Evolutionary conservation across 2,113 vertebrate genomes (phyloP).

Genomic region (Nothoprocta perdicaria): DNA sequence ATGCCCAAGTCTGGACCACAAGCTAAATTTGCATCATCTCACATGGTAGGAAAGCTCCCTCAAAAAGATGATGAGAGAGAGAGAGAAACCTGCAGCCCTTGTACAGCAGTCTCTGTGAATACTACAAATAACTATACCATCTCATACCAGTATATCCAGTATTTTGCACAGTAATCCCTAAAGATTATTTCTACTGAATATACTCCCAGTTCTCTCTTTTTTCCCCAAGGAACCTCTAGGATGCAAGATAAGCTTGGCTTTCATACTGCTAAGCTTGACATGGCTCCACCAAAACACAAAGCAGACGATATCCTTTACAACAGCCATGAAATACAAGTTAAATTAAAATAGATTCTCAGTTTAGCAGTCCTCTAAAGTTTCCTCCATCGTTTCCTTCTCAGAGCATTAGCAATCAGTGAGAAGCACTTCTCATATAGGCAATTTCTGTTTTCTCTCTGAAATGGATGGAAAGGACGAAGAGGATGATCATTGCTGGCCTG

Average conservation of each 20-base stretch:
- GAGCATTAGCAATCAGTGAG: neutral
- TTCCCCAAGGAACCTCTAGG: neutral
- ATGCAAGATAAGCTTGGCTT: neutral
- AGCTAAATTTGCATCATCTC: neutral
- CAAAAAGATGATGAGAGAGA: neutral
- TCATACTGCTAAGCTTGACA: neutral
- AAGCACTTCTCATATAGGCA: neutral
- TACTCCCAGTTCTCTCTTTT: neutral
- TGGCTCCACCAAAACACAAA: neutral
- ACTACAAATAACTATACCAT: neutral
- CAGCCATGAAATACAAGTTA: neutral
- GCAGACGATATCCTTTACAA: neutral
- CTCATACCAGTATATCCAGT: neutral
- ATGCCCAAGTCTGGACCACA: neutral
- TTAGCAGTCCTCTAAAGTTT: neutral
- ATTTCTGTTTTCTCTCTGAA: conserved; percentile 22
- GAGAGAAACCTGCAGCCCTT: neutral
- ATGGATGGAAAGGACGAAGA: neutral
- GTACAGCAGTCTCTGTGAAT: neutral
- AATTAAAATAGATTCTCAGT: neutral
- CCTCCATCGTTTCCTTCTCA: neutral
- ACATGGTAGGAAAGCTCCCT: neutral
- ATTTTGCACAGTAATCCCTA: neutral
- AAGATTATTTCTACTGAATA: neutral
- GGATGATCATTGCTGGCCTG: neutral